These are phyloP conservation scores for Phataginus tricuspis DNA, from an alignment of 2,797 vertebrate genomes.

Conservation along the genomic window DNA sequence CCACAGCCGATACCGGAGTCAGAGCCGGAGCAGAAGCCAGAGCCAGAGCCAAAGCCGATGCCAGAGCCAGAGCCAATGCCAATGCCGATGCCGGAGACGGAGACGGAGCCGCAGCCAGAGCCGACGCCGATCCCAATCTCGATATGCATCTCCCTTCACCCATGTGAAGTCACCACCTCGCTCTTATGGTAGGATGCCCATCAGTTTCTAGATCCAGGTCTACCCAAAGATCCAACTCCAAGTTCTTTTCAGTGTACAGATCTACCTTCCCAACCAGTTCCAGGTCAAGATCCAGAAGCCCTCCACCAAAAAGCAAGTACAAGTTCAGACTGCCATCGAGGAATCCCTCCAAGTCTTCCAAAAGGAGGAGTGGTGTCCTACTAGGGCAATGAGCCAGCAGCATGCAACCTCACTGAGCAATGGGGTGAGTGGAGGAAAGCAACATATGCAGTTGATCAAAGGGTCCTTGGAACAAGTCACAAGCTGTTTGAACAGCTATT, in stretches of 20 bases:
- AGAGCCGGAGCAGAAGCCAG: no score
- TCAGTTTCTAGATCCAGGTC: slow-evolving; percentile 92
- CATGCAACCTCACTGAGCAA: slow-evolving; percentile 87
- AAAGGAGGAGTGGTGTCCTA: slow-evolving; percentile 88
- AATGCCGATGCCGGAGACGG: not conserved
- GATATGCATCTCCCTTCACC: not conserved
- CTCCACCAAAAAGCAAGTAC: slow-evolving; percentile 88
- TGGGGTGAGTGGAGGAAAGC: slow-evolving; percentile 79
- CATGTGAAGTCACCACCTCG: slow-evolving; percentile 52
- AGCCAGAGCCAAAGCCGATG: no score
- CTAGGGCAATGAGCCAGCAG: slow-evolving; percentile 83
- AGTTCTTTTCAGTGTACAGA: slow-evolving; percentile 84
- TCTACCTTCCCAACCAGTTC: slow-evolving; percentile 89
- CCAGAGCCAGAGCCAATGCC: no score
- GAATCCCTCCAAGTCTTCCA: slow-evolving; percentile 90
- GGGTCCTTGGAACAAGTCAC: slow-evolving; percentile 86
- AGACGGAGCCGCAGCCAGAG: slow-evolving; percentile 81
- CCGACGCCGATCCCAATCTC: not conserved
- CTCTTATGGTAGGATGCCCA: slow-evolving; percentile 82
- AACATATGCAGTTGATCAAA: slow-evolving; percentile 82
- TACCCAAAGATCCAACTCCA: slow-evolving; percentile 88
- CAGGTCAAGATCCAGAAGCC: slow-evolving; percentile 89
- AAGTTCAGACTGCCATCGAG: slow-evolving; percentile 91
- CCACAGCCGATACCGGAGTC: no score
- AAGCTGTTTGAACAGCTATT: slow-evolving; percentile 92